Conservation (phyloP, 2,113 vertebrate species). For the Hippoglossus stenolepis region DNA sequence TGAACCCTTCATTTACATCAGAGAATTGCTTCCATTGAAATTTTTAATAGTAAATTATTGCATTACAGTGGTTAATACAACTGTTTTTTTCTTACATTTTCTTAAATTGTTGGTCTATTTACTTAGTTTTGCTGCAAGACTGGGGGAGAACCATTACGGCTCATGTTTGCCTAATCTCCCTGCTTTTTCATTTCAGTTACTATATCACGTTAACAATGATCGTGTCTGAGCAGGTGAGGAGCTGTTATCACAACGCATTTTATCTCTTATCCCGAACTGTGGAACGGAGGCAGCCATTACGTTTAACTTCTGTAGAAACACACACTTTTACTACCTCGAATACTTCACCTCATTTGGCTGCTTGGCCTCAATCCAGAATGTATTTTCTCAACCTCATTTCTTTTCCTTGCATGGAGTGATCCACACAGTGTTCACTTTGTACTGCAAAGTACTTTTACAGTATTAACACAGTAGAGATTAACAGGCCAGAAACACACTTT, state of each 20-base stretch:
- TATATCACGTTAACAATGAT: conserved; percentile 6
- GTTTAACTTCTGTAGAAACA: conserved; percentile 35
- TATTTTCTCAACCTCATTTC: conserved; percentile 10
- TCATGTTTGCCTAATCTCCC: not conserved
- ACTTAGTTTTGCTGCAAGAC: not conserved
- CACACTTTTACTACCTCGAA: conserved; percentile 15
- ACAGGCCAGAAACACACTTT: conserved; percentile 9
- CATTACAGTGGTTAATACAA: too few relatives aligned
- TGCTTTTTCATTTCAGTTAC: conserved; percentile 22
- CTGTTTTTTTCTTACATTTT: not conserved
- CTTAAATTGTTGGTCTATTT: not conserved
- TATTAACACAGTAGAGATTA: conserved; percentile 14
- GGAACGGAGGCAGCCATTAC: conserved; percentile 14
- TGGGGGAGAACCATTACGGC: not conserved
- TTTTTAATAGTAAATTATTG: not conserved
- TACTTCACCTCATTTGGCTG: conserved; percentile 22
- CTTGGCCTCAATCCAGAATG: conserved; percentile 20
- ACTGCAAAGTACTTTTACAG: conserved; percentile 1
- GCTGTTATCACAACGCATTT: conserved; percentile 20
- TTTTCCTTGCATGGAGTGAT: conserved; percentile 2
- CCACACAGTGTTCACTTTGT: conserved; percentile 15
- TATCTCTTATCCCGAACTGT: conserved; percentile 17
- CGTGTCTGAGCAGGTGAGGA: conserved; percentile 2
- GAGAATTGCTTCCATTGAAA: not conserved
- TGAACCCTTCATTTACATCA: not conserved